Evolutionary conservation across 2,797 vertebrate genomes (phyloP).

Genomic region (Myotis myotis): DNA sequence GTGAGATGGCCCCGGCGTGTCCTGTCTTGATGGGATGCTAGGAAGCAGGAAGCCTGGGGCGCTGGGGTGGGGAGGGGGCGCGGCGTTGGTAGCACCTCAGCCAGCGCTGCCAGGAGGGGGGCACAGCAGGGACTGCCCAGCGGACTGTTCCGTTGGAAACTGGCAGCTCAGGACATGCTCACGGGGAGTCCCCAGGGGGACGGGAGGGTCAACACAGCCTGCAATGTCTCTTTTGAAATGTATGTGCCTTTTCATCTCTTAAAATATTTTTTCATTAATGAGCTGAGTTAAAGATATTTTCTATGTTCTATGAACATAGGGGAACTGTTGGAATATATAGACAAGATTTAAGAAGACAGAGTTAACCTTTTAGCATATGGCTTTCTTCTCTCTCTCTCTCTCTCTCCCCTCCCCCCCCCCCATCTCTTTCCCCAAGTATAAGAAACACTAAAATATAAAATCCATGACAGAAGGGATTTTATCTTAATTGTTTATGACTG

Average conservation of each 20-base stretch:
- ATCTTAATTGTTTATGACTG: neutral
- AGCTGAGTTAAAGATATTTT: neutral
- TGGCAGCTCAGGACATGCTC: neutral
- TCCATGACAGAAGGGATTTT: neutral
- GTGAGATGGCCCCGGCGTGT: neutral
- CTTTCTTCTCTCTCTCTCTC: neutral
- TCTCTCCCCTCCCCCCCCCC: too few relatives aligned
- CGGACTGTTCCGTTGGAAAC: neutral
- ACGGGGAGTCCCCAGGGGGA: fast-evolving
- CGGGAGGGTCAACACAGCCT: neutral
- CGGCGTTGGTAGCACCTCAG: neutral
- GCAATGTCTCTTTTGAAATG: neutral
- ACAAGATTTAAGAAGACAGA: neutral
- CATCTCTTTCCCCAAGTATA: neutral
- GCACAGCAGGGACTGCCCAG: neutral
- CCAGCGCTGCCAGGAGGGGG: neutral
- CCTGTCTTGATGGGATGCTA: neutral
- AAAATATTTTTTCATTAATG: neutral
- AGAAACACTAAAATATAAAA: neutral
- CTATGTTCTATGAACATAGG: neutral
- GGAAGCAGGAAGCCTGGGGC: fast-evolving
- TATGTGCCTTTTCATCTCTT: neutral
- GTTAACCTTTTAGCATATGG: neutral
- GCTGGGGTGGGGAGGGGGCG: fast-evolving
- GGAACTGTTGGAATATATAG: neutral